Evolutionary conservation across 1,140 invertebrate genomes (phyloP).

Genomic region (Cephus cinctus): DNA sequence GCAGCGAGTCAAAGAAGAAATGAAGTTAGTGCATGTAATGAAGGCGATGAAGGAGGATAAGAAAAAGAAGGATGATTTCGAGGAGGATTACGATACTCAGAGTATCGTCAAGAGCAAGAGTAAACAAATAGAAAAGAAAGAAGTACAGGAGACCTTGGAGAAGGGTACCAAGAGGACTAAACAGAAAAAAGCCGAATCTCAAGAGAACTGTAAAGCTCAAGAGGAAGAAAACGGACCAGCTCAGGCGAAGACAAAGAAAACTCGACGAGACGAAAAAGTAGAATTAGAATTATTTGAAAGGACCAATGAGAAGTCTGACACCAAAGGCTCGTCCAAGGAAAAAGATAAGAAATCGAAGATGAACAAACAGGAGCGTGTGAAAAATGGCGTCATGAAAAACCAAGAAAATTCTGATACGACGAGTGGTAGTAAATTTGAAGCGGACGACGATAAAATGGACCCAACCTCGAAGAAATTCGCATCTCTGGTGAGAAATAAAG

Average conservation of each 20-base stretch:
- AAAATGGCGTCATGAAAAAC: conserved; percentile 41
- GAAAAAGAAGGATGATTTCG: conserved; percentile 48
- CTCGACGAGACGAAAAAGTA: conserved; percentile 39
- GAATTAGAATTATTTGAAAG: conserved; percentile 22
- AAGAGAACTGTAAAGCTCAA: conserved; percentile 47
- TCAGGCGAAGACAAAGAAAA: conserved; percentile 44
- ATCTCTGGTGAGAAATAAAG: conserved; percentile 40
- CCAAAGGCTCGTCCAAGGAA: conserved; percentile 35
- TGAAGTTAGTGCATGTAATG: conserved; percentile 18
- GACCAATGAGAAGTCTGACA: conserved; percentile 37
- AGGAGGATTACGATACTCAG: conserved; percentile 41
- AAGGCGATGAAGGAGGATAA: conserved; percentile 35
- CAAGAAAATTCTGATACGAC: conserved; percentile 26
- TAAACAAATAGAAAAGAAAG: conserved; percentile 47
- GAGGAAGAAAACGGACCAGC: conserved; percentile 43
- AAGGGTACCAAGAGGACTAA: conserved; percentile 55
- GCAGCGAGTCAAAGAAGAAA: conserved; percentile 17
- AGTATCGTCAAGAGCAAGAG: conserved; percentile 44
- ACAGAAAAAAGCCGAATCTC: conserved; percentile 56
- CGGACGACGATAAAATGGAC: conserved; percentile 22
- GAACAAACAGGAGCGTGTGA: conserved; percentile 27
- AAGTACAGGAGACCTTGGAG: conserved; percentile 44
- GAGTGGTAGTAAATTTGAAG: conserved; percentile 20
- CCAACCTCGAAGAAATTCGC: conserved; percentile 33
- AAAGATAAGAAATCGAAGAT: conserved; percentile 24